These are phyloP conservation scores for Agapostemon virescens DNA, from an alignment of 2,888 invertebrate species.

Conservation along the genomic window DNA sequence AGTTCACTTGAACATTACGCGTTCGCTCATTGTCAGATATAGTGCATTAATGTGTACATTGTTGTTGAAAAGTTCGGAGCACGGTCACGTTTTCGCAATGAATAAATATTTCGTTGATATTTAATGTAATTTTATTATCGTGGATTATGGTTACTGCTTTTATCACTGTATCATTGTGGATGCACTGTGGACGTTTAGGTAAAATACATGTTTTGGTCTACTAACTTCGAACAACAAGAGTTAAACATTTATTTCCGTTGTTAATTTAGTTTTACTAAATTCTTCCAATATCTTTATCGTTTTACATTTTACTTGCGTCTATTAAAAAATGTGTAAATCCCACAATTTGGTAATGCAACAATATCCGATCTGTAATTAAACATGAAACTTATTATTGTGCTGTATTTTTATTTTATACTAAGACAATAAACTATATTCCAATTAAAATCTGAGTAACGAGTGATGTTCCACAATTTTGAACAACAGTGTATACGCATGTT, in stretches of 20 bases:
- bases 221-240: not conserved
- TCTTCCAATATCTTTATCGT: too few species aligned
- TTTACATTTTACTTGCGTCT: too few species aligned
- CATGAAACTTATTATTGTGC: too few species aligned
- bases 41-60: not conserved
- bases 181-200: not conserved
- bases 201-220: not conserved
- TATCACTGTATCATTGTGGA: not conserved
- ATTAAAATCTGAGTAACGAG: too few species aligned
- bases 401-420: not conserved
- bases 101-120: not conserved
- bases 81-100: not conserved
- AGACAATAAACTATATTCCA: not conserved
- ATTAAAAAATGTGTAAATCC: too few species aligned
- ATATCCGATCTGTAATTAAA: too few species aligned
- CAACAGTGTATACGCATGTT: not conserved
- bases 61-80: not conserved
- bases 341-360: too few species aligned
- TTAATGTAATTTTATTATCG: too few species aligned
- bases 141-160: too few species aligned
- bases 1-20: not conserved
- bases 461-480: not conserved
- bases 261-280: not conserved
- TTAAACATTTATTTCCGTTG: not conserved
- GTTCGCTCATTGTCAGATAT: constrained; percentile 19